Base-by-base conservation (phyloP, 2,113 vertebrate species). In the Megatriorchis doriae region DNA sequence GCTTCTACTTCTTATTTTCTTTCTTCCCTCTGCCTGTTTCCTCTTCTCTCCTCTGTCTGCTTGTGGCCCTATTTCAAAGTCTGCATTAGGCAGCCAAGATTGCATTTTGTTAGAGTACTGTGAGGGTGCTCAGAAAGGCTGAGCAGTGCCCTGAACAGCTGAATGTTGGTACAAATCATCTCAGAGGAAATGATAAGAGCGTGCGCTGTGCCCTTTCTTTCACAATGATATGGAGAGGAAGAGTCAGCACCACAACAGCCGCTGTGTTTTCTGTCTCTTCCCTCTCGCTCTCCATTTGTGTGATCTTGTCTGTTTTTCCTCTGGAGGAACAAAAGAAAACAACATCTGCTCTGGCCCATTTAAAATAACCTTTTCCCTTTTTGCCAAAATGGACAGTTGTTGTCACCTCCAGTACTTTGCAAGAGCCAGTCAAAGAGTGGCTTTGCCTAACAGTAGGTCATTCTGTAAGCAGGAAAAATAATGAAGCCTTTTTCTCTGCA, bases 331-430 rank as follows among this genome's bases (percentile, higher is more conserved):
- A 93, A 95, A 96, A 68, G 62, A 90, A 92, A 96, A 93, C 74
- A 94, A 73, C 79, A 86, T 38, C 85, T 94, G 59, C 82, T 78
- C 50, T 1, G 3, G 43, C n/a, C 79, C 47, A 74, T 97, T 90
- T 90, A 40, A 94, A 97, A 92, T 86, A 96, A 97, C 96, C 88
- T 97, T 96, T 96, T 96, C 71, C 63, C 66, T 94, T 95, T 93
- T 71, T 77, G 63, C 55, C 75, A 59, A 58, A 90, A 81, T 13
- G 90, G 88, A 90, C 92, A 88, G 75, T 78, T 74, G 58, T 90
- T 96, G 85, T 95, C 92, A 95, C 75, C 82, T 83, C 42, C 3
- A 2, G 72, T 66, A 77, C 85, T 71, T 86, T 86, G 77, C 65
- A 86, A 94, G 50, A 92, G 38, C 19, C 79, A 90, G 74, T 43